phyloP scores from a whole-genome alignment of 1,140 invertebrate species.

The Pomacea maculata region DNA sequence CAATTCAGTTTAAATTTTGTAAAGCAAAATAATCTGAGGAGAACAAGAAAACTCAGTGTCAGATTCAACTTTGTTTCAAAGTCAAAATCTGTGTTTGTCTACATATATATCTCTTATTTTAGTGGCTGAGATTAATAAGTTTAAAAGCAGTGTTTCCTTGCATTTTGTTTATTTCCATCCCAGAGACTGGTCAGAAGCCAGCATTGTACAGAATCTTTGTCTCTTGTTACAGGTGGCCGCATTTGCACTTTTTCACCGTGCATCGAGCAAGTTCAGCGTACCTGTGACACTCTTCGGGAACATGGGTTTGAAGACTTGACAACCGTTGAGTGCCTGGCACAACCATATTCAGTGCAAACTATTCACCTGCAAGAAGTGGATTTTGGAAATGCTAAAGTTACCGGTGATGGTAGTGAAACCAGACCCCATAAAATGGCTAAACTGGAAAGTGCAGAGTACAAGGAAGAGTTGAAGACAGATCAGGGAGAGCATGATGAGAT shows the following conservation, averaged over 20 bases:
- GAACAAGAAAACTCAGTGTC: too few species aligned
- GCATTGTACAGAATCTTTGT: too few species aligned
- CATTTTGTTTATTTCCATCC: too few species aligned
- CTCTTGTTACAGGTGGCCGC: slow-evolving; percentile 78
- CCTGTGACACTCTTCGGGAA: slow-evolving; percentile 75
- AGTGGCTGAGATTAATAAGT: not conserved
- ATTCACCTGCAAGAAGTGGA: slow-evolving; percentile 73
- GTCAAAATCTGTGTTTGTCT: not conserved
- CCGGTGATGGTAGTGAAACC: not conserved
- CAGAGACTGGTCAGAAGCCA: too few species aligned
- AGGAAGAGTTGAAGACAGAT: not conserved
- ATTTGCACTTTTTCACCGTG: slow-evolving; percentile 98
- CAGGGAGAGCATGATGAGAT: not conserved
- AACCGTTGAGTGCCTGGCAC: slow-evolving; percentile 88
- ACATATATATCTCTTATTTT: not conserved
- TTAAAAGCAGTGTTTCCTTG: slow-evolving; percentile 11
- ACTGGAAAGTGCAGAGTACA: not conserved
- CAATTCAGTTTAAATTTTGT: too few species aligned
- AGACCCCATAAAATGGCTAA: not conserved
- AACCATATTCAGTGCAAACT: slow-evolving; percentile 81
- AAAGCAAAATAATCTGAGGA: too few species aligned
- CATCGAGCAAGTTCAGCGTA: slow-evolving; percentile 96
- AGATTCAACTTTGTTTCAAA: too few species aligned
- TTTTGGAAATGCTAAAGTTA: slow-evolving; percentile 37
- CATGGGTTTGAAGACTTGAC: slow-evolving; percentile 83